These are phyloP conservation scores for Chymomyza procnemis DNA, from an alignment of 2,888 invertebrate genomes.

Conservation along the genomic window DNA sequence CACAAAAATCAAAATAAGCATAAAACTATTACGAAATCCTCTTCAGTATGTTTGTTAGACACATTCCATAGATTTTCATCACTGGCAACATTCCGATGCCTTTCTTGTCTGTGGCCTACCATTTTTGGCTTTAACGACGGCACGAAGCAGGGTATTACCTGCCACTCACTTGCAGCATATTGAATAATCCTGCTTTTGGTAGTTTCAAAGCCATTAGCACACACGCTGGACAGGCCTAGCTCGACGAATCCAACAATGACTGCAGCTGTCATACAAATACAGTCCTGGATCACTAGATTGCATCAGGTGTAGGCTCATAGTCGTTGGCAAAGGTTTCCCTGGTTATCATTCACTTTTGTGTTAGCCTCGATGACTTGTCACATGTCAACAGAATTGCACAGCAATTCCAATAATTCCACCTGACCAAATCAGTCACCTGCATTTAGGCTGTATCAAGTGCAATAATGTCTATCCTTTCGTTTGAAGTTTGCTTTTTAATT, in stretches of 20 bases:
- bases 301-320: background rate
- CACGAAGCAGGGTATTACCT: slow-evolving; percentile 9
- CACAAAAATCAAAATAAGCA: too few species aligned
- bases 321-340: background rate
- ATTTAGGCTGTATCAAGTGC: background rate
- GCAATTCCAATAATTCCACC: slow-evolving; percentile 29
- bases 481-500: too few species aligned
- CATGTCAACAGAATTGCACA: slow-evolving; percentile 50
- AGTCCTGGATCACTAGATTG: background rate
- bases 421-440: slow-evolving; percentile 30
- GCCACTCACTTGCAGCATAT: slow-evolving; percentile 54
- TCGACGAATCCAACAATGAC: slow-evolving; percentile 13
- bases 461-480: slow-evolving; percentile 43
- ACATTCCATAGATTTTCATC: too few species aligned
- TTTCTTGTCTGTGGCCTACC: too few species aligned
- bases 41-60: too few species aligned
- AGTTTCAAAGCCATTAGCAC: slow-evolving; percentile 57
- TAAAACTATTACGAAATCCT: too few species aligned
- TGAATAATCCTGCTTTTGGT: slow-evolving; percentile 63
- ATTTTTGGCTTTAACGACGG: too few species aligned
- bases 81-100: too few species aligned
- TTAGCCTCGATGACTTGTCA: slow-evolving; percentile 65
- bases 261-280: background rate
- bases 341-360: slow-evolving; percentile 42
- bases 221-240: background rate